Percentiles rank a stretch among this genome's conserved stretches.
Conservation (phyloP, 2,888 invertebrate genomes). For the Caenorhabditis sp. region DNA sequence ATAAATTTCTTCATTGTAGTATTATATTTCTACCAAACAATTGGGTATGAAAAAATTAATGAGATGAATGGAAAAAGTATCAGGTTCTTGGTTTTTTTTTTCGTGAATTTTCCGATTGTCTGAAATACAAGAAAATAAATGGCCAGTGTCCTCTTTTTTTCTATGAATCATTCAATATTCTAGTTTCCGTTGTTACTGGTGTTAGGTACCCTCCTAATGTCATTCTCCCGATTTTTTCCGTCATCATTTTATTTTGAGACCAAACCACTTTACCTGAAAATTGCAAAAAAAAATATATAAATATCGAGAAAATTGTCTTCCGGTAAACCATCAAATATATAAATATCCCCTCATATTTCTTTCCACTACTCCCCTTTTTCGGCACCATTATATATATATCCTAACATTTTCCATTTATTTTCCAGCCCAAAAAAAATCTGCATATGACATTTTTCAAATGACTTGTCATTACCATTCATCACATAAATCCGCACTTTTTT, state of each 20-base stretch:
- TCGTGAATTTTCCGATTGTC: neutral
- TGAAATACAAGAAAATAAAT: no score
- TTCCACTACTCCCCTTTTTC: neutral
- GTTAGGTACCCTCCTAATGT: conserved; percentile 11
- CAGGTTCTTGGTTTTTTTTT: neutral
- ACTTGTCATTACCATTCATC: neutral
- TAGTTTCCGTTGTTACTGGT: conserved; percentile 48
- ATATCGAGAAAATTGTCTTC: conserved; percentile 45
- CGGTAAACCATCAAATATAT: conserved; percentile 23
- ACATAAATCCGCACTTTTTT: neutral
- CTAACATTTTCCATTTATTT: neutral
- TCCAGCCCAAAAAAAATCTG: neutral
- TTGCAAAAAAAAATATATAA: neutral
- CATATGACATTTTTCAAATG: neutral
- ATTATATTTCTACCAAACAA: neutral
- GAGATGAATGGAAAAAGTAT: no score
- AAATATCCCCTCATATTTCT: neutral
- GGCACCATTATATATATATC: no score
- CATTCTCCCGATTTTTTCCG: conserved; percentile 23
- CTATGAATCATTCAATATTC: conserved; percentile 44
- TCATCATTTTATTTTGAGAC: neutral
- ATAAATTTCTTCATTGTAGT: neutral
- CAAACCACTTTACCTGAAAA: neutral
- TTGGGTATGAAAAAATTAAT: no score
- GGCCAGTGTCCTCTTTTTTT: no score